Conservation (phyloP, 2,888 invertebrate species). For the Stenolophus ochropezus region DNA sequence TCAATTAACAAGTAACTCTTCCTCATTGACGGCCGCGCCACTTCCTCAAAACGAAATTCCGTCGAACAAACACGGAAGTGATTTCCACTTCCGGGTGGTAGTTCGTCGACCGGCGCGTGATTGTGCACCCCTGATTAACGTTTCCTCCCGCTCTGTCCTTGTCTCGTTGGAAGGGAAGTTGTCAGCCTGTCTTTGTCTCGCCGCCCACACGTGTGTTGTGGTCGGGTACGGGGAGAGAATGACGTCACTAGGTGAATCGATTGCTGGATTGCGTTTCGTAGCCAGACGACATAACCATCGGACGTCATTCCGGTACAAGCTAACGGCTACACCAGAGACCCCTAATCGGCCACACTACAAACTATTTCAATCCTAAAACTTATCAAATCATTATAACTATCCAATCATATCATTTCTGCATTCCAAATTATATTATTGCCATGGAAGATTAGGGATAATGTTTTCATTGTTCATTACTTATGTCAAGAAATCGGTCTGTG, state of each 20-base stretch:
- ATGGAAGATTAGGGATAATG: no score
- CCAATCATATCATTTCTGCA: no score
- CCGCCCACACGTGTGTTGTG: constrained; percentile 41
- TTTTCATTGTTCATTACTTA: no score
- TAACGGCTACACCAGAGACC: neutral
- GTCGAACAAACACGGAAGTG: neutral
- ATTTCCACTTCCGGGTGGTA: constrained; percentile 13
- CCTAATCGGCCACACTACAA: neutral
- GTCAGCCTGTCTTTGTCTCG: neutral
- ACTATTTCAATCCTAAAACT: neutral
- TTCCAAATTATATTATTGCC: no score
- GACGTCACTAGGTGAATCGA: constrained; percentile 67
- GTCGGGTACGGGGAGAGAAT: constrained; percentile 56
- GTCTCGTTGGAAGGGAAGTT: neutral
- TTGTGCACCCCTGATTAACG: constrained; percentile 43
- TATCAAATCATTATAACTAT: no score
- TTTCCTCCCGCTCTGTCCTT: neutral
- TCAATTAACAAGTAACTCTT: constrained; percentile 13
- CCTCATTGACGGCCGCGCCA: neutral
- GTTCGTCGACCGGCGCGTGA: constrained; percentile 39
- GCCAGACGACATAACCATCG: constrained; percentile 62
- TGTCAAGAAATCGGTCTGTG: no score
- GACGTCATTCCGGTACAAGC: constrained; percentile 18
- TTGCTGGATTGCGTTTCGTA: constrained; percentile 64
- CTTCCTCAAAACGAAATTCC: neutral